These are phyloP conservation scores for Tragelaphus strepsiceros DNA, from an alignment of 2,113 vertebrate species.

Conservation along the genomic window DNA sequence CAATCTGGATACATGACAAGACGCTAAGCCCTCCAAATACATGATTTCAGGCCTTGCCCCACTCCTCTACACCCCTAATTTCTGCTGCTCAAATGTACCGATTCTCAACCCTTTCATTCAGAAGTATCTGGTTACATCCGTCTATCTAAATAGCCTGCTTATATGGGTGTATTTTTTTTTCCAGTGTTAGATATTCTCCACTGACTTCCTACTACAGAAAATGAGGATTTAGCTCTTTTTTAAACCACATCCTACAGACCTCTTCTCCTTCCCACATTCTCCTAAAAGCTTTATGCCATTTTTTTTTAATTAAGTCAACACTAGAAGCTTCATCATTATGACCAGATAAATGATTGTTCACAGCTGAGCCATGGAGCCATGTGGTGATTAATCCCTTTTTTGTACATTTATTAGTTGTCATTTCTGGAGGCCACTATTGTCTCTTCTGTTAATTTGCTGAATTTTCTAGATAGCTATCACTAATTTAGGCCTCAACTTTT, in stretches of 20 bases:
- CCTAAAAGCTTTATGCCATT: neutral
- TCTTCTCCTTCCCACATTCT: neutral
- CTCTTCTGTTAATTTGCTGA: neutral
- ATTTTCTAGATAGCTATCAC: neutral
- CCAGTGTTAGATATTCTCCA: neutral
- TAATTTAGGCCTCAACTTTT: neutral
- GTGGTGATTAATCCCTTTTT: neutral
- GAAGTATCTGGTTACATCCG: neutral
- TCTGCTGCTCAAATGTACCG: neutral
- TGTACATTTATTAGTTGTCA: neutral
- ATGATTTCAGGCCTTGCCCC: neutral
- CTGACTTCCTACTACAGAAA: neutral
- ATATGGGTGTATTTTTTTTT: neutral
- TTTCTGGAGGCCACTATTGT: neutral
- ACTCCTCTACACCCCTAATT: neutral
- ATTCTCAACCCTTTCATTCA: neutral
- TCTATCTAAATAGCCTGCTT: neutral
- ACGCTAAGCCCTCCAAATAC: neutral
- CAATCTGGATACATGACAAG: neutral
- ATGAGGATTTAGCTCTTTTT: neutral
- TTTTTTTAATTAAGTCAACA: neutral
- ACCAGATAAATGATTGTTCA: neutral
- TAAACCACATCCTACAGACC: neutral
- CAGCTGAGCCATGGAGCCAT: neutral
- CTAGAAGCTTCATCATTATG: neutral